A percentile compares a stretch with the other conserved stretches of the same genome.
Conservation (phyloP, 2,797 vertebrate genomes). For the Notamacropus eugenii region DNA sequence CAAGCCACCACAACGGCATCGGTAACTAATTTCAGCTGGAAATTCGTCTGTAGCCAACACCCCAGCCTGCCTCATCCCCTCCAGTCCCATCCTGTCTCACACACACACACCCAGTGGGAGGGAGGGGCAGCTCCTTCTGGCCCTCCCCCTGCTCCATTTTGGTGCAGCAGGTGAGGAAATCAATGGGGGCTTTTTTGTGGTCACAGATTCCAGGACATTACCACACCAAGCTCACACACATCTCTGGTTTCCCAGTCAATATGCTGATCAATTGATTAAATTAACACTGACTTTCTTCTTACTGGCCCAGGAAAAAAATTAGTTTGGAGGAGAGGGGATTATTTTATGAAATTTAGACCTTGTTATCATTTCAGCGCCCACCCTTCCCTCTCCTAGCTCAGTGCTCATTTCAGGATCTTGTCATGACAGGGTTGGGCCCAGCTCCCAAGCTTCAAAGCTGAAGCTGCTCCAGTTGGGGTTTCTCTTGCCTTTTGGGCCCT, state of each 20-base stretch:
- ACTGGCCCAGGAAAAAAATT: slow-evolving; percentile 82
- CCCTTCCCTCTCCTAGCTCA: slow-evolving; percentile 66
- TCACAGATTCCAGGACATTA: slow-evolving; percentile 84
- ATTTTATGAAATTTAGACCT: slow-evolving; percentile 83
- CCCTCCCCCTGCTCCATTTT: slow-evolving; percentile 67
- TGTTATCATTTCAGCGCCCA: slow-evolving; percentile 81
- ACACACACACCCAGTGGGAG: slow-evolving; percentile 44
- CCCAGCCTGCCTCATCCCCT: slow-evolving; percentile 74
- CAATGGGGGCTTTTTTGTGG: slow-evolving; percentile 81
- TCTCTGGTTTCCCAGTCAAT: slow-evolving; percentile 89
- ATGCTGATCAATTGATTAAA: slow-evolving; percentile 92
- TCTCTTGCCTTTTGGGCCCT: neutral
- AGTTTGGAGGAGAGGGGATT: slow-evolving; percentile 77
- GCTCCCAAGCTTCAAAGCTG: neutral
- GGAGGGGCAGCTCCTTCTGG: slow-evolving; percentile 59
- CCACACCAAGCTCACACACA: slow-evolving; percentile 85
- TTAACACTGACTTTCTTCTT: slow-evolving; percentile 89
- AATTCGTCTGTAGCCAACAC: slow-evolving; percentile 80
- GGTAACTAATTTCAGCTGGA: slow-evolving; percentile 90
- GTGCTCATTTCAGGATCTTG: slow-evolving; percentile 74
- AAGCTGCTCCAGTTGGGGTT: neutral
- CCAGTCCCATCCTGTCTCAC: slow-evolving; percentile 59
- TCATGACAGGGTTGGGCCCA: neutral
- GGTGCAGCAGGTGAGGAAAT: slow-evolving; percentile 84
- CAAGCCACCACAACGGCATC: slow-evolving; percentile 89